These are phyloP conservation scores for Bradypodion ventrale DNA, from an alignment of 2,797 vertebrate species.

Conservation along the genomic window DNA sequence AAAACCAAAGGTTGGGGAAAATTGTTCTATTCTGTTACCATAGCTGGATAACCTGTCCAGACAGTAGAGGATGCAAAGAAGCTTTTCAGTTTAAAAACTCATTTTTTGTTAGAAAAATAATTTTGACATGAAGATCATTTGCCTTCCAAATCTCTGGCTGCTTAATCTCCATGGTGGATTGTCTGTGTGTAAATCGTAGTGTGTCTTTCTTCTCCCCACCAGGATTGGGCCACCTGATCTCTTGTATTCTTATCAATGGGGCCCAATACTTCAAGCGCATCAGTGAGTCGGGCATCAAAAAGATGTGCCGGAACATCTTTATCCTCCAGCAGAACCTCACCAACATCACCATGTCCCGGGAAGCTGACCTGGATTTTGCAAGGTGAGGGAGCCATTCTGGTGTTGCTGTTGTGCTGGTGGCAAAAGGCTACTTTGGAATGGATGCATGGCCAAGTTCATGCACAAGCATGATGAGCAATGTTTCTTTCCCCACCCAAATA, in stretches of 20 bases:
- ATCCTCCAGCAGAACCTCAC: conserved; percentile 98
- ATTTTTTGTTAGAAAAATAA: too few relatives aligned
- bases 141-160: too few relatives aligned
- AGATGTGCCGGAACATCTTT: conserved; percentile 99
- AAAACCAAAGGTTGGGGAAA: too few relatives aligned
- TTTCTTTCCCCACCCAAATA: neutral
- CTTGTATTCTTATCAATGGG: conserved; percentile 96
- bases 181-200: neutral
- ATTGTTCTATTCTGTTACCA: too few relatives aligned
- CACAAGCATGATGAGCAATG: too few relatives aligned
- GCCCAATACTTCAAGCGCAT: conserved; percentile 98
- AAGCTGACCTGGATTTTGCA: conserved; percentile 96
- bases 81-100: too few relatives aligned
- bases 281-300: conserved; percentile 98
- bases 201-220: neutral
- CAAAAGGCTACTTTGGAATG: neutral
- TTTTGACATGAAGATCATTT: too few relatives aligned
- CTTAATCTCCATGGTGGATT: too few relatives aligned
- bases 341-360: conserved; percentile 98
- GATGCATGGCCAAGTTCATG: too few relatives aligned
- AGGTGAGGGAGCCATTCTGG: conserved; percentile 76
- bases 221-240: conserved; percentile 96
- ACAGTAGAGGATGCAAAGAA: too few relatives aligned
- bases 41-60: too few relatives aligned
- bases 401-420: neutral